phyloP scores from a whole-genome alignment of 2,113 vertebrate species.

The Empidonax alnorum region DNA sequence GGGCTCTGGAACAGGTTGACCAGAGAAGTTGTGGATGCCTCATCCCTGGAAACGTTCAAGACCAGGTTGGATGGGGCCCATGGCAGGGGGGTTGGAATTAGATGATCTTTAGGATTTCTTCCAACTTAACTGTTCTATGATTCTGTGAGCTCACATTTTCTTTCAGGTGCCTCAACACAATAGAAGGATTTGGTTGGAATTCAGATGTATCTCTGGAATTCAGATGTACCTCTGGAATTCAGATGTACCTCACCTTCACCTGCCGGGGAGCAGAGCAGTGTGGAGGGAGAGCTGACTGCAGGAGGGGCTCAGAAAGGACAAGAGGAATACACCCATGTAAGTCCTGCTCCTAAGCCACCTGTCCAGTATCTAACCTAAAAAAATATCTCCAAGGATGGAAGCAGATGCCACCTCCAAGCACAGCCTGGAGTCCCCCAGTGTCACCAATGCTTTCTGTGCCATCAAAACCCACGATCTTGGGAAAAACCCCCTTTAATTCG shows the following conservation, averaged over 20 bases:
- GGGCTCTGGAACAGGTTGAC: too few relatives aligned
- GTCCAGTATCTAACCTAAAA: neutral
- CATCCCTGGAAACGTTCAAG: neutral
- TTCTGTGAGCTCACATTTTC: neutral
- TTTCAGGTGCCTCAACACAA: neutral
- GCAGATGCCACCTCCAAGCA: neutral
- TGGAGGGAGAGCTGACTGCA: neutral
- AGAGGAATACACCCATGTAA: neutral
- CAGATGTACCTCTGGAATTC: neutral
- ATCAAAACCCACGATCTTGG: neutral
- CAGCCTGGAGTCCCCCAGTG: neutral
- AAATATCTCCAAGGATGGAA: neutral
- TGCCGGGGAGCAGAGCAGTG: rapidly evolving
- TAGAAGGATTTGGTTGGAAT: neutral
- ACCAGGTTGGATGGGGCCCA: neutral
- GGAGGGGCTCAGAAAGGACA: neutral
- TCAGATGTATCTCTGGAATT: neutral
- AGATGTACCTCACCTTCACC: neutral
- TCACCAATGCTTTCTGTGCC: neutral
- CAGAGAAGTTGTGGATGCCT: neutral
- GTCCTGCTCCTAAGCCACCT: neutral
- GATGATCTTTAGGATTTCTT: neutral
- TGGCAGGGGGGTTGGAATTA: neutral
- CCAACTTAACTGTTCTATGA: neutral
- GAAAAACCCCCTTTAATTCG: neutral